Evolutionary conservation across 2,797 vertebrate species (phyloP).

Genomic region (Tangara arthus): DNA sequence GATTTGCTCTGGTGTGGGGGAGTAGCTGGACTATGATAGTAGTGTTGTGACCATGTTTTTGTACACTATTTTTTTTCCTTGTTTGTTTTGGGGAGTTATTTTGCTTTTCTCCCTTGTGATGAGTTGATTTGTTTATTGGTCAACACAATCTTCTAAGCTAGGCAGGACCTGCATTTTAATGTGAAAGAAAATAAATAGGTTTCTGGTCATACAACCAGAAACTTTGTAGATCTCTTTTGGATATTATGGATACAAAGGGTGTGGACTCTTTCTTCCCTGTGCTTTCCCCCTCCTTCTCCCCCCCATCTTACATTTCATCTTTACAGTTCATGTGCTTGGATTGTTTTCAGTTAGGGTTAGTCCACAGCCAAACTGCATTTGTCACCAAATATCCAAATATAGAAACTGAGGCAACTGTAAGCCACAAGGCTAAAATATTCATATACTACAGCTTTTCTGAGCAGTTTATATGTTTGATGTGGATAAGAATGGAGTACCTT

Average conservation of each 20-base stretch:
- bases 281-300: not conserved
- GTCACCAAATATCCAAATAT: conserved; percentile 34
- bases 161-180: not conserved
- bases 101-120: not conserved
- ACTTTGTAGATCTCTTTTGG: not conserved
- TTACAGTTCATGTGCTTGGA: not conserved
- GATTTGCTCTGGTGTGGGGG: not conserved
- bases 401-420: conserved; percentile 12
- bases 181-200: not conserved
- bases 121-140: not conserved
- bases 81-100: not conserved
- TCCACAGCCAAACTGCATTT: conserved; percentile 17
- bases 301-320: conserved; percentile 20
- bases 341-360: conserved; percentile 42
- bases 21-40: not conserved
- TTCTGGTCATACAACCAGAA: not conserved
- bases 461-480: not conserved
- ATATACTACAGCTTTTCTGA: not conserved
- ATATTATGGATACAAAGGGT: not conserved
- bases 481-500: not conserved
- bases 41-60: not conserved
- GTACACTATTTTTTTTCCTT: not conserved
- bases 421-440: not conserved
- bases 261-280: not conserved
- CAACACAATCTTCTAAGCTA: not conserved